A percentile compares a stretch with the other conserved stretches of the same genome.
Evolutionary conservation across 2,888 invertebrate genomes (phyloP).

Genomic region (Hypselothyrea guttata): DNA sequence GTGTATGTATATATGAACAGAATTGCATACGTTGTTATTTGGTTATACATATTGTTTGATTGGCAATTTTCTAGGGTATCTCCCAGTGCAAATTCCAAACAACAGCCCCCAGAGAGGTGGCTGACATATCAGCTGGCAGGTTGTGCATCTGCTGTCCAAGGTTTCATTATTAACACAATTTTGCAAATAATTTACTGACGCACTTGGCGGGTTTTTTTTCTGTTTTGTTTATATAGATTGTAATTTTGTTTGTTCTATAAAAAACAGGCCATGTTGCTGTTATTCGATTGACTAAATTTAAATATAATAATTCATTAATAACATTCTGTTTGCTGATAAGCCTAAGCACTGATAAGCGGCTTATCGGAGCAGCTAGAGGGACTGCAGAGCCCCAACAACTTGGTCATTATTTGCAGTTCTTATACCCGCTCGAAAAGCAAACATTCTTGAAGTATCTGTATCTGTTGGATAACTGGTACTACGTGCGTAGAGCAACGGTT

Average conservation of each 20-base stretch:
- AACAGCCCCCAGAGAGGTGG: neutral
- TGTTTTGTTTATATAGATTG: slow-evolving; percentile 14
- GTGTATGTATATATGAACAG: too few relatives aligned
- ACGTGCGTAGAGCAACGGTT: slow-evolving; percentile 31
- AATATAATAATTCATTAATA: slow-evolving; percentile 19
- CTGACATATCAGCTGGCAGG: slow-evolving; percentile 31
- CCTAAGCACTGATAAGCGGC: slow-evolving; percentile 32
- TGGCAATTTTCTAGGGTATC: too few relatives aligned
- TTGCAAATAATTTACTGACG: slow-evolving; percentile 47
- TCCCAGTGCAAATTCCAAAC: neutral
- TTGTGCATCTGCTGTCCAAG: slow-evolving; percentile 35
- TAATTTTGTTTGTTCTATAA: slow-evolving; percentile 6
- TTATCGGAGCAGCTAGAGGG: slow-evolving; percentile 12
- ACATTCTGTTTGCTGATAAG: slow-evolving; percentile 17
- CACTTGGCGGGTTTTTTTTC: slow-evolving; percentile 33
- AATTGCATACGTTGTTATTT: too few relatives aligned
- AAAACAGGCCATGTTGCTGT: slow-evolving; percentile 29
- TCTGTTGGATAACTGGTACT: slow-evolving; percentile 20
- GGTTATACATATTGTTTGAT: too few relatives aligned
- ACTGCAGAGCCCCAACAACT: too few relatives aligned
- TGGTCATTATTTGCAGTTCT: slow-evolving; percentile 1
- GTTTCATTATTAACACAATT: slow-evolving; percentile 40
- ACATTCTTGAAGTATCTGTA: slow-evolving; percentile 34
- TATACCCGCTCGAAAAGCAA: slow-evolving; percentile 13
- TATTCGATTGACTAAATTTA: slow-evolving; percentile 43